Evolutionary conservation across 2,888 invertebrate genomes (phyloP).

Genomic region (Himalopsyche tibetana): DNA sequence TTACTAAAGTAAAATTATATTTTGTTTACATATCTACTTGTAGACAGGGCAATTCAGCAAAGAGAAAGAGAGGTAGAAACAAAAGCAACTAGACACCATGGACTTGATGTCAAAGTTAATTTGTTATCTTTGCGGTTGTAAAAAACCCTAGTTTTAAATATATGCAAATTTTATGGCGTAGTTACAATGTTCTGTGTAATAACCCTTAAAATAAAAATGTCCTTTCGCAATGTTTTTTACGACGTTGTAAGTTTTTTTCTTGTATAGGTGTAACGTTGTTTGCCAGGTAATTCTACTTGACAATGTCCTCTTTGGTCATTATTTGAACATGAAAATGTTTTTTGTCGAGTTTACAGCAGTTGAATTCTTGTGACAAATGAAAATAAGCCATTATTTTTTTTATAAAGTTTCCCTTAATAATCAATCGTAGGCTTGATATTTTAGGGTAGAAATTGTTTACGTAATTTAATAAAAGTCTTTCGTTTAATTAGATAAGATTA

Average conservation of each 20-base stretch:
- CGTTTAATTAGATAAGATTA: too few species aligned
- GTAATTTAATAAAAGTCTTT: too few species aligned
- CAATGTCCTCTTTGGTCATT: conserved; percentile 1
- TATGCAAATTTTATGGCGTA: not conserved
- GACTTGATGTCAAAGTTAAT: conserved; percentile 11
- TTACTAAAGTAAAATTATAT: too few species aligned
- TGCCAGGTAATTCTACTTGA: conserved; percentile 1
- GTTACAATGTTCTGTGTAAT: not conserved
- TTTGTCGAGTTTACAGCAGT: not conserved
- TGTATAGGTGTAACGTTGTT: not conserved
- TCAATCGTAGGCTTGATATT: too few species aligned
- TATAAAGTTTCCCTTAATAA: too few species aligned
- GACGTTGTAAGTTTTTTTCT: not conserved
- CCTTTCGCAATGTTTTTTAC: not conserved
- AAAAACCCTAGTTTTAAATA: conserved; percentile 8
- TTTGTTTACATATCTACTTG: not conserved
- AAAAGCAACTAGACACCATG: not conserved
- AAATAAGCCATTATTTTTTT: not conserved
- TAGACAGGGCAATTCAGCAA: not conserved
- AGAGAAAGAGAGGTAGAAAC: not conserved
- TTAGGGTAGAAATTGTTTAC: too few species aligned
- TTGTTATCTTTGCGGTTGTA: conserved; percentile 25
- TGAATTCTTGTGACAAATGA: not conserved
- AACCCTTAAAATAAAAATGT: not conserved
- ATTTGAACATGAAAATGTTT: not conserved